Evolutionary conservation across 2,797 vertebrate genomes (phyloP).

Genomic region (Semaprochilodus insignis): DNA sequence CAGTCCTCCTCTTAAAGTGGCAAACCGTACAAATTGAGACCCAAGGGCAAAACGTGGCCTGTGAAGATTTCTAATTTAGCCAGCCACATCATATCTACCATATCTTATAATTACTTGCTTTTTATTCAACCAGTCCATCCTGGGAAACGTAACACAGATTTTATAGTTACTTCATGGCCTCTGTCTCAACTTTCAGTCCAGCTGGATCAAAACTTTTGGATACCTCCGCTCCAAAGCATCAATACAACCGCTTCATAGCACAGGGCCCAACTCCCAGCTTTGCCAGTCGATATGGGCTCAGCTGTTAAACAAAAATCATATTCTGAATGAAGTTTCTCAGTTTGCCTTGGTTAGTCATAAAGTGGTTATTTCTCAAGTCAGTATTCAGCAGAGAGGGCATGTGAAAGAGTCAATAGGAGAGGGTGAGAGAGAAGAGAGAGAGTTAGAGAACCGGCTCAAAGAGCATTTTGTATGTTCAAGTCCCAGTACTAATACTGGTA

Average conservation of each 20-base stretch:
- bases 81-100: background rate
- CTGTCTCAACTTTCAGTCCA: background rate
- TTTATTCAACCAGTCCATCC: background rate
- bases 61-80: background rate
- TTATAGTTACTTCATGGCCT: background rate
- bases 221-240: constrained; percentile 27
- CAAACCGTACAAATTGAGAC: background rate
- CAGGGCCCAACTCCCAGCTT: background rate
- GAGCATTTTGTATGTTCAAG: constrained; percentile 27
- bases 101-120: background rate
- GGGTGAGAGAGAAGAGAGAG: too few relatives aligned
- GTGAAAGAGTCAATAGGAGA: background rate
- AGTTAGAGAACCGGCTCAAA: constrained; percentile 32
- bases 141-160: background rate
- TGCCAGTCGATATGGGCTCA: background rate
- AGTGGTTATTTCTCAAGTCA: constrained; percentile 6
- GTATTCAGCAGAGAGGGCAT: background rate
- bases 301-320: background rate
- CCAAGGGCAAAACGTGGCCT: background rate
- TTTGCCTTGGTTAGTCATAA: background rate
- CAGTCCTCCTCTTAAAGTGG: background rate
- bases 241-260: constrained; percentile 30
- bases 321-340: constrained; percentile 6
- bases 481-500: constrained; percentile 32
- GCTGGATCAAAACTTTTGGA: constrained; percentile 1